These are phyloP conservation scores for Brachypalpus laphriformis DNA, from an alignment of 2,888 invertebrate species.

Conservation along the genomic window DNA sequence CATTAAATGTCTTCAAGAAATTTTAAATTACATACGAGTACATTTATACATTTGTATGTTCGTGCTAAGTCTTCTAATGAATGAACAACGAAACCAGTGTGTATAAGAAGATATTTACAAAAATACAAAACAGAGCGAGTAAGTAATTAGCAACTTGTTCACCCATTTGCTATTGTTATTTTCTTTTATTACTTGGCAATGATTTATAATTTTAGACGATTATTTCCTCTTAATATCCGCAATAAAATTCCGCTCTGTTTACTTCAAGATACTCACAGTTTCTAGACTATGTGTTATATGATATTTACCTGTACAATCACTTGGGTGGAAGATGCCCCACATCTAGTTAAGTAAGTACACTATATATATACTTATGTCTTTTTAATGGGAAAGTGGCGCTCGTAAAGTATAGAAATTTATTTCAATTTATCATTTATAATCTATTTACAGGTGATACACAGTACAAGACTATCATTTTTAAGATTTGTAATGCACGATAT, in stretches of 20 bases:
- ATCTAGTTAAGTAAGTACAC: neutral
- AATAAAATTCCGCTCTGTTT: conserved; percentile 40
- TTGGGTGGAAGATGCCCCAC: neutral
- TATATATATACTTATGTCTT: too few relatives aligned
- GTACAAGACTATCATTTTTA: too few relatives aligned
- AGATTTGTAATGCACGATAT: too few relatives aligned
- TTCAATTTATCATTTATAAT: too few relatives aligned
- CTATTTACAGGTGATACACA: too few relatives aligned
- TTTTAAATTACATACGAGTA: too few relatives aligned
- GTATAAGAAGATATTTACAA: neutral
- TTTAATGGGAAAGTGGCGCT: too few relatives aligned
- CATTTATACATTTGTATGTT: too few relatives aligned
- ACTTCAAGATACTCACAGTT: neutral
- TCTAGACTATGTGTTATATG: too few relatives aligned
- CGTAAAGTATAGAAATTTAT: too few relatives aligned
- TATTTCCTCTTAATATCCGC: conserved; percentile 5
- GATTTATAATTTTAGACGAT: neutral
- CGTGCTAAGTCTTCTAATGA: neutral
- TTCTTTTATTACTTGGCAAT: neutral
- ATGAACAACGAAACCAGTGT: neutral
- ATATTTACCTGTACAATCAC: neutral
- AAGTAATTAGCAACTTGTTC: neutral
- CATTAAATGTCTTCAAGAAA: neutral
- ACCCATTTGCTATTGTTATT: neutral
- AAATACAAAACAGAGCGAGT: neutral